These are phyloP conservation scores for Epizoanthus illoricatus DNA, from an alignment of 92 coral and sea anemone species.

Conservation along the genomic window DNA sequence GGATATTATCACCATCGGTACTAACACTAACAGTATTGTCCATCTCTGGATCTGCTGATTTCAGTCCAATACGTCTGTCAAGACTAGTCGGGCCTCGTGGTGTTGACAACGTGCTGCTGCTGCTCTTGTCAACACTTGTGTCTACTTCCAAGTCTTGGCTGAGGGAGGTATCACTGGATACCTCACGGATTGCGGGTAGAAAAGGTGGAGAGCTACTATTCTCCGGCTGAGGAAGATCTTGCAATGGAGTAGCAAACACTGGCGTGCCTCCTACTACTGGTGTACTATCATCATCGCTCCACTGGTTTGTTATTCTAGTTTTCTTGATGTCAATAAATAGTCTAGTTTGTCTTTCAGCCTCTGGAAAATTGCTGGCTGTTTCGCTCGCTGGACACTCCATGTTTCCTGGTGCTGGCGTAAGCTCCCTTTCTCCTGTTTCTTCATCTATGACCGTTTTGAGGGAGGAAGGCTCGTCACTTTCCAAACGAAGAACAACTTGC, in stretches of 20 bases:
- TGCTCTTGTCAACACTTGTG: background rate
- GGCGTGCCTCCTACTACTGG: slow-evolving; percentile 19
- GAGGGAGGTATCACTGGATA: background rate
- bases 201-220: background rate
- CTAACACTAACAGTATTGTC: background rate
- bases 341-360: background rate
- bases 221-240: background rate
- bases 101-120: slow-evolving; percentile 7
- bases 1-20: background rate
- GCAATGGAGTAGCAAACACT: slow-evolving; percentile 17
- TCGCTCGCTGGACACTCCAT: too few species aligned
- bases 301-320: slow-evolving; percentile 2
- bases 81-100: background rate
- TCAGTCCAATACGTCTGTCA: background rate
- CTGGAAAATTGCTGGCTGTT: background rate
- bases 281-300: slow-evolving; percentile 11
- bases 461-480: background rate
- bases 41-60: background rate
- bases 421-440: slow-evolving; percentile 19
- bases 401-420: background rate
- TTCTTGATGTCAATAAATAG: slow-evolving; percentile 25
- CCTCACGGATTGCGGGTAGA: background rate
- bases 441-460: slow-evolving; percentile 17
- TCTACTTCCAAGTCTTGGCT: slow-evolving; percentile 1
- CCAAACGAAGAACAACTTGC: background rate